Evolutionary conservation across 2,113 vertebrate genomes (phyloP).

Genomic region (Pseudonaja textilis): DNA sequence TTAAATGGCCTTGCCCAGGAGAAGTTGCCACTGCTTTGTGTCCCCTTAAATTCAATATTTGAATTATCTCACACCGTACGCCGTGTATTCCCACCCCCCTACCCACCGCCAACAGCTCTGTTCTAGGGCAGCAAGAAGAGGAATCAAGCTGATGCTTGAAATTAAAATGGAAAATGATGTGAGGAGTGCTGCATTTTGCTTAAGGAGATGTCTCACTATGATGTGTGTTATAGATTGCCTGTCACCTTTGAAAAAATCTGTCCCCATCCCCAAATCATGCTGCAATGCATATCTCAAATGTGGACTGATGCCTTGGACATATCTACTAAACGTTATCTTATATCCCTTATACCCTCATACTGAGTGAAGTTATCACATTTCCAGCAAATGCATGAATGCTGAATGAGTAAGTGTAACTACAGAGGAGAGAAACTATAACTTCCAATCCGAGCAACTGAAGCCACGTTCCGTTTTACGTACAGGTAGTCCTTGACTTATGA

Average conservation of each 20-base stretch:
- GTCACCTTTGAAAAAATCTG: background rate
- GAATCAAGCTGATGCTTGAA: background rate
- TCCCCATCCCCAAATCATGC: background rate
- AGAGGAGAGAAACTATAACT: background rate
- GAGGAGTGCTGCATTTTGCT: background rate
- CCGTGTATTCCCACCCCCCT: background rate
- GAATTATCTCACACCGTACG: background rate
- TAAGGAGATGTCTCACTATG: background rate
- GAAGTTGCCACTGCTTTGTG: background rate
- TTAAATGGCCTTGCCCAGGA: background rate
- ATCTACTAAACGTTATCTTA: background rate
- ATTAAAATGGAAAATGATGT: background rate
- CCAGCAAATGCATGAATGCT: background rate
- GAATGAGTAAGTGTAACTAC: background rate
- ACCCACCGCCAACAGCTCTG: background rate
- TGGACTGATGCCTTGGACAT: background rate
- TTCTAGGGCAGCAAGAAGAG: too few species aligned
- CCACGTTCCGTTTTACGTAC: background rate
- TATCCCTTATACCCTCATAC: background rate
- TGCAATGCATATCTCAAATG: background rate
- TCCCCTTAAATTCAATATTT: background rate
- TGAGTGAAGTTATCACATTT: background rate
- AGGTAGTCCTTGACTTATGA: background rate
- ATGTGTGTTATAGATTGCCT: background rate
- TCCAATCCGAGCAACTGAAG: background rate